Percentiles rank a stretch among this genome's conserved stretches.
Conservation (phyloP, 2,888 invertebrate genomes). For the Eueremaeus valkanovi region DNA sequence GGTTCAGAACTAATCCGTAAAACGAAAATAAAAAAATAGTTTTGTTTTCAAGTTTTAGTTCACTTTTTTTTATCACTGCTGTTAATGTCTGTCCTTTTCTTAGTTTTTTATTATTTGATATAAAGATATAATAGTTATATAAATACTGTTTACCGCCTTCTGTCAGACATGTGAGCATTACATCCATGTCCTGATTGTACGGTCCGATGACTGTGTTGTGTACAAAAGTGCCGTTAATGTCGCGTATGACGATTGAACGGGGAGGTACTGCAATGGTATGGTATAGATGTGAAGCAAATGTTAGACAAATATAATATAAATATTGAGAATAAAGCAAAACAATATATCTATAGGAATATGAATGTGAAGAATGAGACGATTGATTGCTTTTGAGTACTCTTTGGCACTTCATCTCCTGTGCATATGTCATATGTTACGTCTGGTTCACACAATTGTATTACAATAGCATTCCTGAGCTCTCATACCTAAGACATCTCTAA, state of each 20-base stretch:
- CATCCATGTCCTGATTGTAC: constrained; percentile 39
- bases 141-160: constrained; percentile 32
- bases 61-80: neutral
- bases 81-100: neutral
- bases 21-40: neutral
- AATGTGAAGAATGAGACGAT: too few species aligned
- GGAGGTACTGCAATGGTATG: constrained; percentile 41
- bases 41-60: neutral
- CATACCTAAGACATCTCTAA: too few species aligned
- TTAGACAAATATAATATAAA: neutral
- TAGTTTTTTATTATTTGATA: too few species aligned
- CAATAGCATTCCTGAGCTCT: too few species aligned
- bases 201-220: constrained; percentile 39
- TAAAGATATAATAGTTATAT: too few species aligned
- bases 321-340: neutral
- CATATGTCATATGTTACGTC: too few species aligned
- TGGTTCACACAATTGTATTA: too few species aligned
- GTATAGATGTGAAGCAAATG: too few species aligned
- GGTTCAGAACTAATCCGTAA: constrained; percentile 9
- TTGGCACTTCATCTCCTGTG: too few species aligned
- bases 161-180: constrained; percentile 36
- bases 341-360: too few species aligned
- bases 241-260: constrained; percentile 28
- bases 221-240: constrained; percentile 33
- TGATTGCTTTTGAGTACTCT: too few species aligned